Evolutionary conservation across 1,140 invertebrate genomes (phyloP).

Genomic region (Drosophila saltans): DNA sequence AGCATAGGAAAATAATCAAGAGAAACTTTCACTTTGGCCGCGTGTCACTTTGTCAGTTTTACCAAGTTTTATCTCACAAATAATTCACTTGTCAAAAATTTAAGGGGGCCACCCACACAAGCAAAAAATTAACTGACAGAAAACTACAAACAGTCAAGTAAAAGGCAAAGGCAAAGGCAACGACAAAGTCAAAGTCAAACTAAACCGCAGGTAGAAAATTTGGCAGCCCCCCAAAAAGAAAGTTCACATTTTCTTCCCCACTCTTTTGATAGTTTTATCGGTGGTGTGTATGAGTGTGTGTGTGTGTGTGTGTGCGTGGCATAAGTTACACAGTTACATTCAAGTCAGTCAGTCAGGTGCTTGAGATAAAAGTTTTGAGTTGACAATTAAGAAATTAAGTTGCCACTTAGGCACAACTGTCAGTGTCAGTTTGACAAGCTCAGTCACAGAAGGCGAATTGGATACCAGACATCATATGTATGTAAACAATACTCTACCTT

Average conservation of each 20-base stretch:
- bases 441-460: slow-evolving; percentile 49
- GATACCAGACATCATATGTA: slow-evolving; percentile 10
- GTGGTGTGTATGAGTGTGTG: neutral
- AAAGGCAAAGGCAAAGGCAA: slow-evolving; percentile 35
- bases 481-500: neutral
- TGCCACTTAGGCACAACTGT: slow-evolving; percentile 81
- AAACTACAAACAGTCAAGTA: slow-evolving; percentile 9
- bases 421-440: slow-evolving; percentile 81
- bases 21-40: slow-evolving; percentile 32
- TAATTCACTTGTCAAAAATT: slow-evolving; percentile 38
- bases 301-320: neutral
- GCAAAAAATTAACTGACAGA: slow-evolving; percentile 40
- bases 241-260: slow-evolving; percentile 35
- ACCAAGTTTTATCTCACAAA: slow-evolving; percentile 32
- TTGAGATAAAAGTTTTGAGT: slow-evolving; percentile 74
- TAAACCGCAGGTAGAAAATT: slow-evolving; percentile 49
- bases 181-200: slow-evolving; percentile 35
- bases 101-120: neutral
- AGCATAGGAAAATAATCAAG: slow-evolving; percentile 12
- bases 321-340: slow-evolving; percentile 33
- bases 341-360: slow-evolving; percentile 62
- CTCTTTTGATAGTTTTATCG: slow-evolving; percentile 48
- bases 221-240: slow-evolving; percentile 9
- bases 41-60: slow-evolving; percentile 66
- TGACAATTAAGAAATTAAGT: slow-evolving; percentile 83